Evolutionary conservation across 1,140 invertebrate species (phyloP), one percentile per base, ranked within the genome.

Genomic region (Zelostemma sp.): DNA sequence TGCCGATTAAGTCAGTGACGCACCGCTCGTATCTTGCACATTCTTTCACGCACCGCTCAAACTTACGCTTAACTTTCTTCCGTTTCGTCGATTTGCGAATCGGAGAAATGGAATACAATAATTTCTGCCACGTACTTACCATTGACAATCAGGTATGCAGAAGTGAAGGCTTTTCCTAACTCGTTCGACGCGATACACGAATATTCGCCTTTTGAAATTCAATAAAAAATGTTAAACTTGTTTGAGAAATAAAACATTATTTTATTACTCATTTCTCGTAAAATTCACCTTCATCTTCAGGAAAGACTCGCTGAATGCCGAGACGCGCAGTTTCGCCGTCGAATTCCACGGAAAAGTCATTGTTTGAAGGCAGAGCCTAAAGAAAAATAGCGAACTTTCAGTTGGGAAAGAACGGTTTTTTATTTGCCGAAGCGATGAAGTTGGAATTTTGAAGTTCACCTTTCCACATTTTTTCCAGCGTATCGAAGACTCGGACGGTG

Each of bases 221-320:
- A n/a, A n/a, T n/a, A n/a, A n/a, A n/a, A n/a, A n/a, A n/a, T n/a
- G n/a, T n/a, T n/a, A n/a, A n/a, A n/a, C n/a, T n/a, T n/a, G n/a
- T n/a, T n/a, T n/a, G n/a, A n/a, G n/a, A n/a, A n/a, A n/a, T n/a
- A n/a, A n/a, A n/a, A n/a, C n/a, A n/a, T n/a, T n/a, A n/a, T n/a
- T n/a, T n/a, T n/a, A n/a, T n/a, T n/a, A n/a, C n/a, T n/a, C n/a
- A n/a, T 28, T 28, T 8, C 25, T 28, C 25, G n/a, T n/a, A n/a
- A n/a, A n/a, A 97, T 70, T 93, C 92, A 11, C 95, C 95, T 73
- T 95, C 93, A 78, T 97, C 95, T 76, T 95, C 93, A 0, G 93
- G 92, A 70, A 92, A 93, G 12, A 95, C 91, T 53, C 92, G 89
- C 6, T 88, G 87, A 71, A 97, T 95, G 55, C 85, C 88, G 17